Conservation (phyloP, 2,113 vertebrate species). For the Microcebus tavaratra region DNA sequence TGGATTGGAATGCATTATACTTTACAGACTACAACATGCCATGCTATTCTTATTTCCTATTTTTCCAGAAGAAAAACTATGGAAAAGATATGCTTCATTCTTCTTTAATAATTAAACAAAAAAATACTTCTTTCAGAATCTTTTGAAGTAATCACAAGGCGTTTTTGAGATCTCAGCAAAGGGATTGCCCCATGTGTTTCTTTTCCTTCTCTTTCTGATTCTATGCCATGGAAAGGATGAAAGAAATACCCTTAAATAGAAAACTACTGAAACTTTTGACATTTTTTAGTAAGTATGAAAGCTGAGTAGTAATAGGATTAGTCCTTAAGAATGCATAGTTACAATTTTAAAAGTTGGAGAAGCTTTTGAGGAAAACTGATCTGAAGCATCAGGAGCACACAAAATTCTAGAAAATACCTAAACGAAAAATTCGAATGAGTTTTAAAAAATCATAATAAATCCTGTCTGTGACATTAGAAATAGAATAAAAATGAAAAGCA, state of each 20-base stretch:
- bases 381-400: not conserved
- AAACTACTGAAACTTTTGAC: not conserved
- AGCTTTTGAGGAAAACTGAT: not conserved
- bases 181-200: not conserved
- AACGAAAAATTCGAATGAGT: not conserved
- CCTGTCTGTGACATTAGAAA: not conserved
- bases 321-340: not conserved
- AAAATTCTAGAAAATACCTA: not conserved
- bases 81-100: not conserved
- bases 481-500: not conserved
- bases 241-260: not conserved
- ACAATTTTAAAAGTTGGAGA: not conserved
- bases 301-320: not conserved
- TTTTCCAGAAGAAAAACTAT: slow-evolving; percentile 13
- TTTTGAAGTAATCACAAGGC: slow-evolving; percentile 42
- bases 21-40: not conserved
- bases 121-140: not conserved
- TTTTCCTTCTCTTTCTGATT: slow-evolving; percentile 32
- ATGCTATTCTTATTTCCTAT: not conserved
- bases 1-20: not conserved
- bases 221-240: not conserved
- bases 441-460: not conserved
- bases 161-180: slow-evolving; percentile 54
- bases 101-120: slow-evolving; percentile 34
- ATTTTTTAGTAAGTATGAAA: slow-evolving; percentile 4